Evolutionary conservation across 2,113 vertebrate genomes (phyloP), one percentile per base, ranked within the genome.

Genomic region (Baryphthengus martii): DNA sequence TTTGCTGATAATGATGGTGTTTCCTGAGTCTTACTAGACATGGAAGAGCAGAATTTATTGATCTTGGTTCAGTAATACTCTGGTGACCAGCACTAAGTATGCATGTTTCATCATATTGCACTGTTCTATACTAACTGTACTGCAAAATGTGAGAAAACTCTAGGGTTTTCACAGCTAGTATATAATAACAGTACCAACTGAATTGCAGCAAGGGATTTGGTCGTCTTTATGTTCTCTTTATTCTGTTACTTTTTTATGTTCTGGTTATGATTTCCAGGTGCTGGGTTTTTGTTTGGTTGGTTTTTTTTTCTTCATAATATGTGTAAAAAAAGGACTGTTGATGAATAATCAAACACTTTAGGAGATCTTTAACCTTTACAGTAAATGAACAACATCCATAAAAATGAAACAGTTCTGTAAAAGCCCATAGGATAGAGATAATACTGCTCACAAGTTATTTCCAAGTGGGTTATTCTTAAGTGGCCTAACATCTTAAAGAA

Each of bases 321-420:
- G 9, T 53, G 4, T 61, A 47, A 39, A 58, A 58, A 76, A 93
- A 65, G 6, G 31, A 89, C 29, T 91, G 12, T 45, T 84, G 40
- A 39, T 71, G 42, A 84, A 70, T 78, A 92, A 71, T 45, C 7
- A 44, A 91, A 58, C n/a, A 63, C 42, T 84, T 82, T 13, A 70
- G 42, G 91, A 90, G 40, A 63, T 72, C 55, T 86, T 92, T 71
- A 89, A 84, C 39, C 53, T 95, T 89, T 94, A 63, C 65, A 59
- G 53, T 75, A 86, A 77, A 90, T 62, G 15, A 90, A 84, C 40
- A 90, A 40, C 25, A 70, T 62, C 44, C 23, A 42, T 89, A 70
- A 88, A 95, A 88, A 59, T 89, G 85, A 91, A 85, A 44, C 55
- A 63, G 26, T 61, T 77, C 52, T 79, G 4, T 81, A 74, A 87